Percentiles rank a stretch among this genome's conserved stretches.
These are phyloP conservation scores for Laupala kohalensis DNA, from an alignment of 1,140 invertebrate species.

Conservation along the genomic window DNA sequence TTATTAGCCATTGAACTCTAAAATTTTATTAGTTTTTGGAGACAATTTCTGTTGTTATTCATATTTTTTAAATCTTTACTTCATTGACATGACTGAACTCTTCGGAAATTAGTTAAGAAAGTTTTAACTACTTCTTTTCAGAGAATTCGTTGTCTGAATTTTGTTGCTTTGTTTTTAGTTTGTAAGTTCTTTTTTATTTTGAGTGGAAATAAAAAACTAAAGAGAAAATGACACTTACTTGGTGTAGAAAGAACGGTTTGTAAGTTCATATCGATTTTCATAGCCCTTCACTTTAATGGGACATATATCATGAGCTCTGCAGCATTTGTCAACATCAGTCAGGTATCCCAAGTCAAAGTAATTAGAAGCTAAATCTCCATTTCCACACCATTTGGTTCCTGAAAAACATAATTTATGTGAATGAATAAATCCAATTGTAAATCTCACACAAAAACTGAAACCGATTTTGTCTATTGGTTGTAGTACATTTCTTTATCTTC, in stretches of 20 bases:
- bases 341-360: constrained; percentile 69
- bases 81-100: too few relatives aligned
- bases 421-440: background rate
- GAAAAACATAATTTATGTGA: constrained; percentile 24
- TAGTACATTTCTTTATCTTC: too few relatives aligned
- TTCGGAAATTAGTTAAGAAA: too few relatives aligned
- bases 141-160: background rate
- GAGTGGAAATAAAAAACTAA: background rate
- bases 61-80: too few relatives aligned
- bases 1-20: too few relatives aligned
- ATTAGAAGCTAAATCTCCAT: constrained; percentile 65
- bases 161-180: background rate
- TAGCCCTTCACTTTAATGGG: constrained; percentile 61
- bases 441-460: too few relatives aligned
- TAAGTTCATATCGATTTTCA: constrained; percentile 59
- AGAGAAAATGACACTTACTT: constrained; percentile 53
- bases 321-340: constrained; percentile 62
- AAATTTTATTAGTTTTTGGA: too few relatives aligned
- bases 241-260: constrained; percentile 71
- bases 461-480: too few relatives aligned
- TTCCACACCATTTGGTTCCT: constrained; percentile 85
- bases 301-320: constrained; percentile 69
- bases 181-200: background rate
- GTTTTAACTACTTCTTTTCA: background rate
- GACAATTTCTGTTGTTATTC: too few relatives aligned